Conservation (phyloP, 2,888 invertebrate genomes). For the Cephalotes varians region DNA sequence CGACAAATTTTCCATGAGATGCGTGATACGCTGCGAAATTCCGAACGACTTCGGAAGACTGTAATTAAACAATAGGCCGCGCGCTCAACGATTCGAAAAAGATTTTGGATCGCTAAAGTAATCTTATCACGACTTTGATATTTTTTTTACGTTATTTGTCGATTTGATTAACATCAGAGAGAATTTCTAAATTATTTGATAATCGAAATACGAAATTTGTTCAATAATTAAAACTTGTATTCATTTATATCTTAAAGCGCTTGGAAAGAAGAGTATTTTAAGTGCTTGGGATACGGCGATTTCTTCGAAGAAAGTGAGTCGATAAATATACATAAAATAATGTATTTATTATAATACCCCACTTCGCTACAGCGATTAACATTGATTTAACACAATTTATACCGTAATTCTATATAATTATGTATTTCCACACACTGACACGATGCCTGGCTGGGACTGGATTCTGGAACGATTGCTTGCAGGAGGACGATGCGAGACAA, state of each 20-base stretch:
- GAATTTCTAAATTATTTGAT: not conserved
- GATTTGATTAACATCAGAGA: not conserved
- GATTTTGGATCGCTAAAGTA: not conserved
- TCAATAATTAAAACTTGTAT: not conserved
- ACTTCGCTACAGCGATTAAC: constrained; percentile 81
- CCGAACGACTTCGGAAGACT: constrained; percentile 55
- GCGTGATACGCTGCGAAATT: constrained; percentile 1
- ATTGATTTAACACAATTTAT: constrained; percentile 80
- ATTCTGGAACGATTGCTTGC: constrained; percentile 72
- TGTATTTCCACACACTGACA: constrained; percentile 76
- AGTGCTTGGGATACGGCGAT: not conserved
- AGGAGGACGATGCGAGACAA: constrained; percentile 73
- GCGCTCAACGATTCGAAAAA: not conserved
- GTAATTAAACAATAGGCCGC: constrained; percentile 49
- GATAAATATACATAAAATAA: constrained; percentile 80
- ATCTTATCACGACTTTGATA: constrained; percentile 15
- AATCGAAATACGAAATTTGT: not conserved
- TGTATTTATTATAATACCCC: constrained; percentile 83
- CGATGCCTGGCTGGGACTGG: constrained; percentile 72
- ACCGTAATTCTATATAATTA: constrained; percentile 77
- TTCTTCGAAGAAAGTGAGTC: not conserved
- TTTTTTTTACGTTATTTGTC: not conserved
- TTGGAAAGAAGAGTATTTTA: not conserved
- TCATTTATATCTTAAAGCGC: not conserved
- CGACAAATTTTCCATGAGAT: constrained; percentile 49